Conservation (phyloP, 2,113 vertebrate species). For the Scalopus aquaticus region DNA sequence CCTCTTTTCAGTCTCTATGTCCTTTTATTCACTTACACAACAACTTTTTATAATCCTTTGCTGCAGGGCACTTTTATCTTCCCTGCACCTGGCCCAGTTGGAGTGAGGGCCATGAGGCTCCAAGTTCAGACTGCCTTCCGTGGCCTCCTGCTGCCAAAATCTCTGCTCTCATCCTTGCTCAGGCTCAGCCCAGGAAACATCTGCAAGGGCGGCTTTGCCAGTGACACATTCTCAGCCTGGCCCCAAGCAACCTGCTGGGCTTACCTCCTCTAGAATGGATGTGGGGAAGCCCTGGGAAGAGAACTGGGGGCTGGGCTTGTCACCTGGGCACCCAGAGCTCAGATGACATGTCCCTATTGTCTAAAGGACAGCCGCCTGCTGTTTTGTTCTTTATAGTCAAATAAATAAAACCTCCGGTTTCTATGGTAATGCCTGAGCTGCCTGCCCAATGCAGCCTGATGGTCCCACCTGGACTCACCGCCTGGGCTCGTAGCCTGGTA, state of each 20-base stretch:
- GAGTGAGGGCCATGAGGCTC: not conserved
- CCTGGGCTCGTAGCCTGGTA: conserved; percentile 36
- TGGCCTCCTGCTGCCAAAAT: not conserved
- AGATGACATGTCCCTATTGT: conserved; percentile 67
- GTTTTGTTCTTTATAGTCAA: conserved; percentile 57
- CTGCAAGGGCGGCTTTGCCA: conserved; percentile 24
- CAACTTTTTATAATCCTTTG: not conserved
- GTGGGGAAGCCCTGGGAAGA: conserved; percentile 5
- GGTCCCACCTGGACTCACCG: conserved; percentile 33
- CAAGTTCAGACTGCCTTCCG: not conserved
- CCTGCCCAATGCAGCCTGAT: not conserved
- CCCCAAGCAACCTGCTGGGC: not conserved
- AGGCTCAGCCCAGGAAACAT: conserved; percentile 73
- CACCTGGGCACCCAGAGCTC: conserved; percentile 51
- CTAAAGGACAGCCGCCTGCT: conserved; percentile 28
- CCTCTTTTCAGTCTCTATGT: not conserved
- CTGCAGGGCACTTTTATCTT: not conserved
- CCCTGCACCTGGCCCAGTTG: not conserved
- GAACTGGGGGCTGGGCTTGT: not conserved
- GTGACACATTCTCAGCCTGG: not conserved
- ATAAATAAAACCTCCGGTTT: conserved; percentile 64
- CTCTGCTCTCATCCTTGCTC: not conserved
- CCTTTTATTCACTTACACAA: not conserved
- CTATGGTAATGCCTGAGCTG: conserved; percentile 37
- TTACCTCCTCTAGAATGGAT: not conserved